Conservation (phyloP, 2,113 vertebrate genomes). For the Corynorhinus townsendii region DNA sequence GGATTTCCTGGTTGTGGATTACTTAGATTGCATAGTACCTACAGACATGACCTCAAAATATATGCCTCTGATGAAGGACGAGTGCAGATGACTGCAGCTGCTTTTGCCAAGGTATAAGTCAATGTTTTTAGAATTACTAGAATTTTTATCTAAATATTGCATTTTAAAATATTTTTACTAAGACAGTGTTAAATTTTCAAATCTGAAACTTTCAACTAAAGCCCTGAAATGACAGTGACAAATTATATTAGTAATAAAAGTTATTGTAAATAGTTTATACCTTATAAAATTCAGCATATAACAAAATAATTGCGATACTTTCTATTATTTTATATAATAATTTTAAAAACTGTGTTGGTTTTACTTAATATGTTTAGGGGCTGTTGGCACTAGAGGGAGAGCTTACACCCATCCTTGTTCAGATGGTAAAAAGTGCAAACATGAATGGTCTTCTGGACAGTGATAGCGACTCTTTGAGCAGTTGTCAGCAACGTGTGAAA, state of each 20-base stretch:
- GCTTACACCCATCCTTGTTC: constrained; percentile 91
- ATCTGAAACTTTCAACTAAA: constrained; percentile 1
- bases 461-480: constrained; percentile 90
- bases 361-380: constrained; percentile 78
- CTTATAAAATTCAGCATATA: not conserved
- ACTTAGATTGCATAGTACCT: constrained; percentile 91
- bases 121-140: not conserved
- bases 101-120: constrained; percentile 89
- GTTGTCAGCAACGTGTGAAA: constrained; percentile 91
- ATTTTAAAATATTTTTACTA: constrained; percentile 24
- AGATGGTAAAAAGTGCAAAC: constrained; percentile 95
- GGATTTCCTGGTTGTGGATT: constrained; percentile 92
- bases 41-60: constrained; percentile 92
- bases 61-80: constrained; percentile 92
- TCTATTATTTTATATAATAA: not conserved
- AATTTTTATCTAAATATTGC: not conserved
- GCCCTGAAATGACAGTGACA: not conserved
- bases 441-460: constrained; percentile 94
- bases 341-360: not conserved
- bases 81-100: constrained; percentile 93
- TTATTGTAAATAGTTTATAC: not conserved
- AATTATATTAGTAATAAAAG: not conserved
- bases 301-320: not conserved
- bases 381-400: constrained; percentile 90
- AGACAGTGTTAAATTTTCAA: not conserved